Evolutionary conservation across 2,113 vertebrate species (phyloP).

Genomic region (Todiramphus saurophagus): DNA sequence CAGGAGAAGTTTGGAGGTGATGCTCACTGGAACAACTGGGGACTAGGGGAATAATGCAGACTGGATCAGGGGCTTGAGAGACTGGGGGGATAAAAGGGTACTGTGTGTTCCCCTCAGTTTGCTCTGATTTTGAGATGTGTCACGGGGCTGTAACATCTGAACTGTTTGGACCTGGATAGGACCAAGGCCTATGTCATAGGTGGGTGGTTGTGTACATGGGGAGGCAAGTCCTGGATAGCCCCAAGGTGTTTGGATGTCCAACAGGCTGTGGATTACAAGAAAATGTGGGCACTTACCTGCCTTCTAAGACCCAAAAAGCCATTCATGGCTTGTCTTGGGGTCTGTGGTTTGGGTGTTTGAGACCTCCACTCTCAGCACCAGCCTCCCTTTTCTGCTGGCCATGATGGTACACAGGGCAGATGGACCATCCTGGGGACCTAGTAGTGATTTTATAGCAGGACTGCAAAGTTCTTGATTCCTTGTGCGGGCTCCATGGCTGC

Average conservation of each 20-base stretch:
- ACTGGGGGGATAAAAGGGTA: neutral
- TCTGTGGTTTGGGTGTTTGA: neutral
- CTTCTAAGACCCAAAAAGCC: neutral
- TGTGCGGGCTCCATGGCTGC: neutral
- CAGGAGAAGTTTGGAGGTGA: neutral
- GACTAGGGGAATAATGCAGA: neutral
- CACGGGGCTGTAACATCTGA: neutral
- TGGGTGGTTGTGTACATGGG: no score
- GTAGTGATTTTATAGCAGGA: neutral
- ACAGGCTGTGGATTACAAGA: neutral
- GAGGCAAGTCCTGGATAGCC: neutral
- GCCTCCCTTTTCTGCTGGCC: neutral
- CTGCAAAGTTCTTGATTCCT: neutral
- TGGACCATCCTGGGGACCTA: accelerated
- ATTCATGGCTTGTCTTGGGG: neutral
- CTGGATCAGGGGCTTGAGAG: neutral
- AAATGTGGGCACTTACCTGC: accelerated
- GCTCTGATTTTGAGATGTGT: neutral
- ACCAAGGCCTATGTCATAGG: accelerated
- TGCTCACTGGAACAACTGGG: neutral
- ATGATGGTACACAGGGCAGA: accelerated
- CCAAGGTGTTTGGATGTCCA: neutral
- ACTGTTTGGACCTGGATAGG: neutral
- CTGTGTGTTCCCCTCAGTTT: neutral
- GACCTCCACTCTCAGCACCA: accelerated